Percentiles rank a stretch among this genome's conserved stretches.
Conservation (phyloP, 2,113 vertebrate genomes). For the Piaya cayana region DNA sequence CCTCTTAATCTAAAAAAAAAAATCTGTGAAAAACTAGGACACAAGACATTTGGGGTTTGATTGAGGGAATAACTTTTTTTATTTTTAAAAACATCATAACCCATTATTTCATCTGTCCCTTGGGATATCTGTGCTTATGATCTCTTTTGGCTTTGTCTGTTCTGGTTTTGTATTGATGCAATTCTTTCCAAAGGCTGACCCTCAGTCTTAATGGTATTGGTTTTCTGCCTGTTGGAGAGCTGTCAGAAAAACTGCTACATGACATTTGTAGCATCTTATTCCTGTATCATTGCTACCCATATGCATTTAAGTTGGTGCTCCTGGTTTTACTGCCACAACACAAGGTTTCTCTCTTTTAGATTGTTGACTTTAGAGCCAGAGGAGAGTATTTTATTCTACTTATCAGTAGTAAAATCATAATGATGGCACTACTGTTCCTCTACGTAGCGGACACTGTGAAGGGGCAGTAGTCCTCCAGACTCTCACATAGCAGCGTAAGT, state of each 20-base stretch:
- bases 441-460: background rate
- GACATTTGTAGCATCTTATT: background rate
- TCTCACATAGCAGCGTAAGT: background rate
- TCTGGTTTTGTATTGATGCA: conserved; percentile 24
- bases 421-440: background rate
- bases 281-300: background rate
- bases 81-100: conserved; percentile 10
- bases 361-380: background rate
- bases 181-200: conserved; percentile 33
- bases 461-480: background rate
- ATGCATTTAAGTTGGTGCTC: background rate
- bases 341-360: background rate
- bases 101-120: conserved; percentile 32
- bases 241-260: background rate
- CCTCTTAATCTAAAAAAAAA: background rate
- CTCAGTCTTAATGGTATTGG: background rate
- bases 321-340: background rate
- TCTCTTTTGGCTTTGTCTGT: conserved; percentile 4
- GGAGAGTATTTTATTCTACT: background rate
- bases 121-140: background rate
- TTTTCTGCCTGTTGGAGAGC: conserved; percentile 4
- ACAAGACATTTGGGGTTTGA: background rate
- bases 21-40: background rate
- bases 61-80: background rate
- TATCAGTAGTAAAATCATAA: background rate